Conservation (phyloP, 2,113 vertebrate species). For the Vimba vimba region DNA sequence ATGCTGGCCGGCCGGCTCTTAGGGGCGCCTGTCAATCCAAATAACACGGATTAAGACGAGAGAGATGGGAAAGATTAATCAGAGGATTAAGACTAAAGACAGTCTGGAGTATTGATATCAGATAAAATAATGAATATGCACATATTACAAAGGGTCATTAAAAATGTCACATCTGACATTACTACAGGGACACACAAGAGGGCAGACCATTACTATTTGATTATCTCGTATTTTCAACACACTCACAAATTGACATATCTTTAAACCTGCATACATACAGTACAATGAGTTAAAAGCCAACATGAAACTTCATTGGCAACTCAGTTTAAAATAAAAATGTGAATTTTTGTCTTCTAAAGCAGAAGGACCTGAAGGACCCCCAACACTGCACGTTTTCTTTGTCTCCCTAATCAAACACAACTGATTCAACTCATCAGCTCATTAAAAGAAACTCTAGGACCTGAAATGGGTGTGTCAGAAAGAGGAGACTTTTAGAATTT, state of each 20-base stretch:
- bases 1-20: slow-evolving; percentile 79
- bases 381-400: too few species aligned
- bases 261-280: slow-evolving; percentile 25
- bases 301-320: slow-evolving; percentile 1
- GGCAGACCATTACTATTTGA: slow-evolving; percentile 37
- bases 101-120: neutral
- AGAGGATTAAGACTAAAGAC: neutral
- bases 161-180: neutral
- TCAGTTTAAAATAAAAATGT: neutral
- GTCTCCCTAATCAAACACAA: too few species aligned
- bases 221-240: neutral
- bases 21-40: slow-evolving; percentile 64
- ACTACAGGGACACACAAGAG: slow-evolving; percentile 30
- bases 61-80: neutral
- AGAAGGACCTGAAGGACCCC: too few species aligned
- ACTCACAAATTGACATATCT: neutral
- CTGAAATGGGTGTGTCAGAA: too few species aligned
- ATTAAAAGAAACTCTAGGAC: too few species aligned
- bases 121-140: neutral
- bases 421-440: too few species aligned
- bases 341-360: neutral
- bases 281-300: slow-evolving; percentile 1
- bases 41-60: neutral
- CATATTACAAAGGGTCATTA: neutral
- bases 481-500: too few species aligned